A percentile compares a stretch with the other conserved stretches of the same genome.
phyloP scores from a whole-genome alignment of 2,797 vertebrate genomes.

The Margarornis squamiger region DNA sequence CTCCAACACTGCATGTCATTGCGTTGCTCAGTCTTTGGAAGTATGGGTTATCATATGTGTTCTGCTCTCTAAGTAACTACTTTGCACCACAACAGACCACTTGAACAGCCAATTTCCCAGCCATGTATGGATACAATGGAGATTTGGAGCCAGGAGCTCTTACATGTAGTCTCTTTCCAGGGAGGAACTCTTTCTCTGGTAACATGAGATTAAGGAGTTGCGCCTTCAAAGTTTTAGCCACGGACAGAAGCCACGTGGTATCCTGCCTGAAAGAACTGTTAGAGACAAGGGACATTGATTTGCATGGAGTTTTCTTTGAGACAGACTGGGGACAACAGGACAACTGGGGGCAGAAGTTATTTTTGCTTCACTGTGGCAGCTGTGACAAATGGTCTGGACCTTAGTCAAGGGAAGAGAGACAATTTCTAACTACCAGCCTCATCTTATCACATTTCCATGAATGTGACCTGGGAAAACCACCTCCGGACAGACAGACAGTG shows the following conservation, averaged over 20 bases:
- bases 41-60: fast-evolving
- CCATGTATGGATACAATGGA: background rate
- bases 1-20: background rate
- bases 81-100: background rate
- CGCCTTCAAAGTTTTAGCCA: background rate
- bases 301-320: background rate
- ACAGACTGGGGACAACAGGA: background rate
- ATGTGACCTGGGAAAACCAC: background rate
- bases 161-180: background rate
- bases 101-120: background rate
- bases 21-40: background rate
- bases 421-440: background rate
- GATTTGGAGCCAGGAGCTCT: background rate
- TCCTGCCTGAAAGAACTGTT: background rate
- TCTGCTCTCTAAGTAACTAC: background rate
- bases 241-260: fast-evolving
- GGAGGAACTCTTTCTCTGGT: background rate
- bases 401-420: background rate
- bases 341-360: background rate
- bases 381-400: background rate
- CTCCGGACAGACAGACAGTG: background rate
- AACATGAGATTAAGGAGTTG: background rate
- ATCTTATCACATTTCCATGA: background rate
- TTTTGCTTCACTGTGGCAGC: background rate
- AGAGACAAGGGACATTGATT: background rate